phyloP scores from a whole-genome alignment of 1,140 invertebrate species.

The Drosophila asahinai region DNA sequence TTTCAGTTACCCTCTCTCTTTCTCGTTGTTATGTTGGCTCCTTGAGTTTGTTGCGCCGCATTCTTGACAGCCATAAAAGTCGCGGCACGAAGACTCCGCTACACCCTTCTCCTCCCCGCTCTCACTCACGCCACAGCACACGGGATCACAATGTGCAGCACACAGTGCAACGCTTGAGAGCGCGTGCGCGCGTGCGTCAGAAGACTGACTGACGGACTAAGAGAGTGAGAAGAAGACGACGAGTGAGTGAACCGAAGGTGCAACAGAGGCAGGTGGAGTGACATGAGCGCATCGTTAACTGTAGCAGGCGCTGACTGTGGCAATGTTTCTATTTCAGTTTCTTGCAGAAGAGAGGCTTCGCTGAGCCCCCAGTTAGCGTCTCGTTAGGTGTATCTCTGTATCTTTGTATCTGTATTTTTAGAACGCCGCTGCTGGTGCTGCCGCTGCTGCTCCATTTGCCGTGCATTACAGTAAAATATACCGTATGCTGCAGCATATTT shows the following conservation, averaged over 20 bases:
- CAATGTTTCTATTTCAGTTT: slow-evolving; percentile 33
- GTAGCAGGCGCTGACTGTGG: slow-evolving; percentile 15
- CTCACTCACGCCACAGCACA: slow-evolving; percentile 6
- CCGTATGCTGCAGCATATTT: slow-evolving; percentile 68
- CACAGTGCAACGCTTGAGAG: slow-evolving; percentile 57
- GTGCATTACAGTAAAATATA: slow-evolving; percentile 77
- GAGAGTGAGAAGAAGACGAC: neutral
- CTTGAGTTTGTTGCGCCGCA: slow-evolving; percentile 46
- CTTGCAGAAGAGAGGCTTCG: slow-evolving; percentile 29
- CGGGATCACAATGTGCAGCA: slow-evolving; percentile 39
- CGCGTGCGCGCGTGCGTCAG: slow-evolving; percentile 57
- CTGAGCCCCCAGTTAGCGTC: slow-evolving; percentile 45
- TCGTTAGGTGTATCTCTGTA: slow-evolving; percentile 40
- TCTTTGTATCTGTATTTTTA: slow-evolving; percentile 57
- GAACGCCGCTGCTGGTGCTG: slow-evolving; percentile 39
- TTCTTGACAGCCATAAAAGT: slow-evolving; percentile 70
- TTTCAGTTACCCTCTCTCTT: neutral
- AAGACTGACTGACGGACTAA: neutral
- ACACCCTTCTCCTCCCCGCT: neutral
- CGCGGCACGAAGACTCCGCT: slow-evolving; percentile 30
- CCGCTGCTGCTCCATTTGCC: slow-evolving; percentile 54
- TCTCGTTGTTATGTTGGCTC: neutral
- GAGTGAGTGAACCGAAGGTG: slow-evolving; percentile 11
- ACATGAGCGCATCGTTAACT: slow-evolving; percentile 31
- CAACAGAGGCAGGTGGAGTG: slow-evolving; percentile 27